phyloP scores from a whole-genome alignment of 2,113 vertebrate genomes.

The Artemisiospiza belli region DNA sequence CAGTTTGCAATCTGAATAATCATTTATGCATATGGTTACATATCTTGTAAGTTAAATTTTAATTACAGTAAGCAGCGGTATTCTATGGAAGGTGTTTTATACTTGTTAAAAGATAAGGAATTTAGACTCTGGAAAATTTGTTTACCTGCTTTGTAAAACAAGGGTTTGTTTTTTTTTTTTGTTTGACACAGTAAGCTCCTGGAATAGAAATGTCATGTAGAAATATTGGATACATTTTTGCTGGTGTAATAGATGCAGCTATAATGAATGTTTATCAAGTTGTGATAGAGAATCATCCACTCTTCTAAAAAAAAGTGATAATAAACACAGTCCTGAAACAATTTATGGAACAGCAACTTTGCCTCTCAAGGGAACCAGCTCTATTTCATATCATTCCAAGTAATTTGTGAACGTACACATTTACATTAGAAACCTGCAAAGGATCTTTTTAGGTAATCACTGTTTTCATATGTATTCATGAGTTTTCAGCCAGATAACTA shows the following conservation, averaged over 20 bases:
- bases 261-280: constrained; percentile 32
- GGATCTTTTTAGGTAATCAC: constrained; percentile 13
- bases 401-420: constrained; percentile 15
- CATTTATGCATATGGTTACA: not conserved
- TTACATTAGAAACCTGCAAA: constrained; percentile 8
- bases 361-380: not conserved
- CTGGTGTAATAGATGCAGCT: not conserved
- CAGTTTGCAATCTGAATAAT: not conserved
- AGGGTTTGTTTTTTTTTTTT: not conserved
- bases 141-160: not conserved
- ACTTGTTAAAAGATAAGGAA: not conserved
- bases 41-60: not conserved
- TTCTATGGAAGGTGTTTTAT: not conserved
- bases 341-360: not conserved
- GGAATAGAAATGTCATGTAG: constrained; percentile 14
- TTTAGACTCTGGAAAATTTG: not conserved
- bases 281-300: constrained; percentile 16
- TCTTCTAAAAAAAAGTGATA: not conserved
- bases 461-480: constrained; percentile 52
- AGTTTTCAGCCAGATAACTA: constrained; percentile 28
- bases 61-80: not conserved
- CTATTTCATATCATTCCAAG: not conserved
- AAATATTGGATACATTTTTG: not conserved
- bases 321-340: constrained; percentile 5
- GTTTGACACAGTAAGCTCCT: not conserved